Base-by-base conservation (phyloP, 2,797 vertebrate genomes). In the Rhadinocentrus ornatus region DNA sequence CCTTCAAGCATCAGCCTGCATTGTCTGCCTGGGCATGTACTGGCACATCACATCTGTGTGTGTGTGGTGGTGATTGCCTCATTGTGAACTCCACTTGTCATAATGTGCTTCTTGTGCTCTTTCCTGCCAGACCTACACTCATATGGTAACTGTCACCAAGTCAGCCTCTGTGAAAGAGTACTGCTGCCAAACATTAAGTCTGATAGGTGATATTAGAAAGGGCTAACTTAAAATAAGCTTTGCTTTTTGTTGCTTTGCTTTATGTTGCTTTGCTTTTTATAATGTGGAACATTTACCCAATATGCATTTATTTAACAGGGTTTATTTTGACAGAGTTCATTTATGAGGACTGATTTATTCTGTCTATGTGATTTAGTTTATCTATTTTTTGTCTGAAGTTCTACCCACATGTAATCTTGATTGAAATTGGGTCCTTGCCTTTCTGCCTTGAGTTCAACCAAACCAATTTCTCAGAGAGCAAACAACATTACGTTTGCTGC, bases 391-490 rank as follows among this genome's bases (percentile, higher is more conserved):
- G 20, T 82, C 74, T 84, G 66, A 82, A 69, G 59, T 64, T 77
- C 71, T 34, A 73, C 56, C 70, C 79, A 77, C 66, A 64, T 74
- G 69, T 71, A 69, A 75, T 83, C 69, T 70, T 82, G 78, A 85
- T 78, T 85, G 71, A 80, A 88, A 82, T 83, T 64, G 55, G 73
- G 60, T 73, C 78, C 68, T 56, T 37, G 32, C 66, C 68, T 72
- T 6, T 44, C 70, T 48, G 71, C 77, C 48, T 3, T 78, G 58
- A 77, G 72, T 85, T 86, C 75, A 80, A 78, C 71, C 56, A 62
- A 86, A 83, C 75, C 85, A 88, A 89, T 84, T 88, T 86, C 77
- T 81, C 71, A 65, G 73, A 69, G 76, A 77, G 73, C 69, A 77
- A 80, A 78, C 70, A 48, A 20, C 65, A 66, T 82, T 59, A 85